Evolutionary conservation across 2,797 vertebrate genomes (phyloP), one percentile per base, ranked within the genome.

Genomic region (Aplochiton taeniatus): DNA sequence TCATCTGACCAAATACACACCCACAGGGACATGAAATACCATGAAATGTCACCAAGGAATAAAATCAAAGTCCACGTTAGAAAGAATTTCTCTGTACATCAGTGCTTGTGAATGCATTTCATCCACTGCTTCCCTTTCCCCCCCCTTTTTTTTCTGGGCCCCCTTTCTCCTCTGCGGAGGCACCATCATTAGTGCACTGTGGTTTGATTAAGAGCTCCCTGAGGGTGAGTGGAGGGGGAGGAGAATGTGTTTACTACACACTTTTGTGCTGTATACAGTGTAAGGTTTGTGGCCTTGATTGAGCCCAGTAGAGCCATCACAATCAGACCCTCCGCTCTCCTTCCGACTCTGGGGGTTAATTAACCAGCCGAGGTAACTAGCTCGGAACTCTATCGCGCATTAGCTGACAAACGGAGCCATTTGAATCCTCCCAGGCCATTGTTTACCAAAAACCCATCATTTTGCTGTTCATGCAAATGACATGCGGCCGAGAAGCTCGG

Each of bases 181-280:
- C 73, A 71, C 66, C 72, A 64, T 77, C 76, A 74, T 77, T 73
- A 81, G 82, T 77, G 84, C 87, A 84, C 82, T 83, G 82, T 80
- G 88, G 91, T 91, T 93, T 95, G 94, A 95, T 95, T 92, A 94
- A 87, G 72, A 81, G 73, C 69, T 87, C 91, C 87, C 86, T 58
- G 10, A 31, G 88, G 93, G 89, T 73, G 73, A 31, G 31, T 6
- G 63, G 62, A 81, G 74, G 69, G 65, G 68, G 73, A 75, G 70
- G 83, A 79, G 85, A 92, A 92, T 90, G 84, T 96, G 92, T 98
- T 98, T 96, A 96, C 93, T 89, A 90, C 91, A 82, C 90, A 85
- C 73, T 92, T 95, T 95, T 90, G 72, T 73, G 84, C 84, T 87
- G 86, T 90, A 88, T 93, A 80, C 87, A 88, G 83, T 91, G 87